Evolutionary conservation across 2,113 vertebrate species (phyloP).

Genomic region (Pipra filicauda): DNA sequence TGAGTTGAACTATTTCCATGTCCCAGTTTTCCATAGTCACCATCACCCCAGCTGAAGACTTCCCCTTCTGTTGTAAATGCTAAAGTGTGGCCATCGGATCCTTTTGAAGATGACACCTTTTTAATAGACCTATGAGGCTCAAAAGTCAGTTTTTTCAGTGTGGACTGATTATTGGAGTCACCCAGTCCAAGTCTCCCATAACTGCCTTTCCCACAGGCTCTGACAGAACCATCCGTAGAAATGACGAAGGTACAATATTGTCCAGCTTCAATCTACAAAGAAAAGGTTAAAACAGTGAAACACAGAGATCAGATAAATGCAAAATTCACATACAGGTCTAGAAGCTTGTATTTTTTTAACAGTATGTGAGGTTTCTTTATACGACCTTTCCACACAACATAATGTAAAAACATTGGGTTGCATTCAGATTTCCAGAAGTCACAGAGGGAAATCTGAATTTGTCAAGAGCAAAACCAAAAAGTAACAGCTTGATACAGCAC

Average conservation of each 20-base stretch:
- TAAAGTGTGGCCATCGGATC: slow-evolving; percentile 86
- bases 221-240: slow-evolving; percentile 84
- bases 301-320: neutral
- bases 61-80: slow-evolving; percentile 86
- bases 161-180: slow-evolving; percentile 87
- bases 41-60: slow-evolving; percentile 88
- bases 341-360: neutral
- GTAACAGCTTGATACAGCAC: neutral
- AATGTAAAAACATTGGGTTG: neutral
- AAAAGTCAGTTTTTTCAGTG: slow-evolving; percentile 86
- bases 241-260: slow-evolving; percentile 88
- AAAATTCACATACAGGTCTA: neutral
- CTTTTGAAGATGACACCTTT: slow-evolving; percentile 86
- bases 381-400: neutral
- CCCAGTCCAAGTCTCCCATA: slow-evolving; percentile 84
- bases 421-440: neutral
- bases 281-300: neutral
- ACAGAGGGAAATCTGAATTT: neutral
- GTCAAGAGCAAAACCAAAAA: neutral
- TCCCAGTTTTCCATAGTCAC: slow-evolving; percentile 85
- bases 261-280: slow-evolving; percentile 83
- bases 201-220: slow-evolving; percentile 87
- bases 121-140: slow-evolving; percentile 86
- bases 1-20: slow-evolving; percentile 88
- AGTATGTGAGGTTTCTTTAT: neutral